Percentiles rank a stretch among this genome's conserved stretches.
These are phyloP conservation scores for Esperia sulphurella DNA, from an alignment of 2,888 invertebrate genomes.

Conservation along the genomic window DNA sequence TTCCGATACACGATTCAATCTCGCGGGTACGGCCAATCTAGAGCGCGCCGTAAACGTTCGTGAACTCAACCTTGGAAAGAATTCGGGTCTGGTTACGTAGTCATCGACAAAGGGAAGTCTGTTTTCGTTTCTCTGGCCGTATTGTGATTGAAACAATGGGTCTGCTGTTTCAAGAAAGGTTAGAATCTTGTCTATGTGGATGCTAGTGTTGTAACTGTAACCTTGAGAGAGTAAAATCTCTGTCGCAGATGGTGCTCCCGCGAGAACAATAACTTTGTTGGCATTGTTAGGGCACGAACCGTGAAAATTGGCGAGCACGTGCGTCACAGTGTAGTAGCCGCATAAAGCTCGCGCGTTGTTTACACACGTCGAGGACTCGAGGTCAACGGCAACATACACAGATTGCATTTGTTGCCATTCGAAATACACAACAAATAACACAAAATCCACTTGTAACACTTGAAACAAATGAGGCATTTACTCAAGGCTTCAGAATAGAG, in stretches of 20 bases:
- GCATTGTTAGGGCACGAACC: constrained; percentile 52
- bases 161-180: constrained; percentile 17
- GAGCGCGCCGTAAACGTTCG: constrained; percentile 20
- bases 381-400: constrained; percentile 25
- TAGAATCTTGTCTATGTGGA: constrained; percentile 23
- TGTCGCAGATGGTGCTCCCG: constrained; percentile 39
- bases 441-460: too few relatives aligned
- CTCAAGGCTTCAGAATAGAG: too few relatives aligned
- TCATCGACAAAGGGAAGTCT: constrained; percentile 28
- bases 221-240: constrained; percentile 48
- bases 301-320: constrained; percentile 49
- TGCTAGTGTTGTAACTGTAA: constrained; percentile 26
- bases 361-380: constrained; percentile 23
- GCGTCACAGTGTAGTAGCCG: constrained; percentile 30
- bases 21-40: constrained; percentile 28
- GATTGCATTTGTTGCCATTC: constrained; percentile 30
- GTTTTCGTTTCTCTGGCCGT: constrained; percentile 37
- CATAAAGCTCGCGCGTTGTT: constrained; percentile 21
- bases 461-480: too few relatives aligned
- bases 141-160: constrained; percentile 49
- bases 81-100: constrained; percentile 30
- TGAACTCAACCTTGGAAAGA: constrained; percentile 37
- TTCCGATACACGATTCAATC: constrained; percentile 49
- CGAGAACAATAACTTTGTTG: constrained; percentile 51
- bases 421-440: neutral